Percentiles rank a stretch among this genome's conserved stretches.
Conservation (phyloP, 1,140 invertebrate species). For the Drosophila sp. region DNA sequence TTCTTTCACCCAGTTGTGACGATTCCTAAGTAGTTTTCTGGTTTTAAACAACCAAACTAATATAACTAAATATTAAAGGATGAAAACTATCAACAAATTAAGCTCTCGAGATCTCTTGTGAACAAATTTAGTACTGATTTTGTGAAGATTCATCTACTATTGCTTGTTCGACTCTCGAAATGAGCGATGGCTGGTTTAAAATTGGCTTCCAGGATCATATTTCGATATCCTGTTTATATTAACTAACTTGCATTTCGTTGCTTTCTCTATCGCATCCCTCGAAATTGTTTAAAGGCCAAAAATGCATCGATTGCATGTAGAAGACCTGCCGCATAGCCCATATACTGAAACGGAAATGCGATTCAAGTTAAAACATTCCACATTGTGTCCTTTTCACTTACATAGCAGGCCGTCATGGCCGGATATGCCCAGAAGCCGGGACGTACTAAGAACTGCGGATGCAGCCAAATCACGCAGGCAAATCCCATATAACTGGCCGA, state of each 20-base stretch:
- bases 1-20: too few species aligned
- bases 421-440: slow-evolving; percentile 88
- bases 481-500: slow-evolving; percentile 90
- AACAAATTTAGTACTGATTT: too few species aligned
- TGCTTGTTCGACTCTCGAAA: too few species aligned
- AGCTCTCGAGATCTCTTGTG: too few species aligned
- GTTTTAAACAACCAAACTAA: too few species aligned
- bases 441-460: slow-evolving; percentile 85
- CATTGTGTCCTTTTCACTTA: slow-evolving; percentile 84
- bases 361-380: not conserved
- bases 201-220: too few species aligned
- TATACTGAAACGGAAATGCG: slow-evolving; percentile 85
- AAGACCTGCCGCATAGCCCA: slow-evolving; percentile 88
- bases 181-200: too few species aligned
- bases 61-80: too few species aligned
- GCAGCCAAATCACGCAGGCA: slow-evolving; percentile 89
- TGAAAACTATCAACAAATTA: too few species aligned
- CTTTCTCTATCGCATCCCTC: slow-evolving; percentile 84
- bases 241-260: not conserved
- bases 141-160: too few species aligned
- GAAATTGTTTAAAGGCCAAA: slow-evolving; percentile 87
- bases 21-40: too few species aligned
- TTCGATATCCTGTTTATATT: too few species aligned
- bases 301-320: slow-evolving; percentile 90
- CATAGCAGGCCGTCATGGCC: slow-evolving; percentile 92